Percentiles rank a stretch among this genome's conserved stretches.
Conservation (phyloP, 2,888 invertebrate genomes). For the Silvanus unidentatus region DNA sequence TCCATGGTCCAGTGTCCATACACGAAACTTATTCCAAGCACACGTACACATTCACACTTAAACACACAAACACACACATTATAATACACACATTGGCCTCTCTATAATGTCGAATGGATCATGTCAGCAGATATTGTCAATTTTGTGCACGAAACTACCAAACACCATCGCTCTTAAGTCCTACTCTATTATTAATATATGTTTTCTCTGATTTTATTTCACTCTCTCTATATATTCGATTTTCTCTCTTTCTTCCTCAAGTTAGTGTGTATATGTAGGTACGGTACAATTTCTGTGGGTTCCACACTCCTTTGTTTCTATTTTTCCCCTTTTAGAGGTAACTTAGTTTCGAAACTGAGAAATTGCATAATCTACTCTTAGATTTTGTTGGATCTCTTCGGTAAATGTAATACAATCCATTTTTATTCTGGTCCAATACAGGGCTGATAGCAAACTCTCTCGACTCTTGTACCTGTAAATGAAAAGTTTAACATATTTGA, state of each 20-base stretch:
- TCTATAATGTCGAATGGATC: slow-evolving; percentile 32
- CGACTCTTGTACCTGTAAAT: too few relatives aligned
- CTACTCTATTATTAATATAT: too few relatives aligned
- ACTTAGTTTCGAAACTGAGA: slow-evolving; percentile 22
- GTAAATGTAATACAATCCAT: slow-evolving; percentile 12
- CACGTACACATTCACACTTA: too few relatives aligned
- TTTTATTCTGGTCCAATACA: too few relatives aligned
- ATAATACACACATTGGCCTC: slow-evolving; percentile 7
- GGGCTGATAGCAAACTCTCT: too few relatives aligned
- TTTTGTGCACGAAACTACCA: slow-evolving; percentile 11
- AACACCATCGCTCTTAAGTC: background rate
- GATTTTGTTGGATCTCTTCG: slow-evolving; percentile 16
- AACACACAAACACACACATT: too few relatives aligned
- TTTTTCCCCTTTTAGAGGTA: slow-evolving; percentile 13
- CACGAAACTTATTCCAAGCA: slow-evolving; percentile 16
- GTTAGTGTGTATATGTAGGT: background rate
- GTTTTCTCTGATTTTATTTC: too few relatives aligned
- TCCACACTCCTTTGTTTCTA: slow-evolving; percentile 13
- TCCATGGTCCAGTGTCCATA: slow-evolving; percentile 26
- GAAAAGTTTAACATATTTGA: too few relatives aligned
- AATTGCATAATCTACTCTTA: slow-evolving; percentile 27
- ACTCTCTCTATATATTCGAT: slow-evolving; percentile 1
- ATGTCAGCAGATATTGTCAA: slow-evolving; percentile 30
- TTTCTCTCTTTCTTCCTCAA: slow-evolving; percentile 1
- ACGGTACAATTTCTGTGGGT: slow-evolving; percentile 3